These are phyloP conservation scores for Ammospiza nelsoni DNA, from an alignment of 2,113 vertebrate species.

Conservation along the genomic window DNA sequence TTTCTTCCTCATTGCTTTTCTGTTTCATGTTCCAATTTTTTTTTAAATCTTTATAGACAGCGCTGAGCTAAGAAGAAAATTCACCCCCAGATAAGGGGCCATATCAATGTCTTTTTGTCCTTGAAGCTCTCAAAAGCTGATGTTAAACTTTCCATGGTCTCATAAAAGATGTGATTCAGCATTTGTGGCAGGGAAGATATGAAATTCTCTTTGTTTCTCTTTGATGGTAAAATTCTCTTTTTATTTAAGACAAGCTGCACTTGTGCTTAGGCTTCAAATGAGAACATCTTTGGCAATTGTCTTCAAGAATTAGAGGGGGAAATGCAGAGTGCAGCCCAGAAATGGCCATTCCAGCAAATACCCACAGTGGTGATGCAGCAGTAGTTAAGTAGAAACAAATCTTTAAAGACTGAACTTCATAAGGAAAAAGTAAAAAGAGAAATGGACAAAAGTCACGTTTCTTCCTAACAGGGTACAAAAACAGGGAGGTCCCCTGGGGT, in stretches of 20 bases:
- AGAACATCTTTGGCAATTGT: not conserved
- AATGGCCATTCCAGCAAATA: not conserved
- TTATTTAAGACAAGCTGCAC: not conserved
- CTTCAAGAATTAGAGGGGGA: not conserved
- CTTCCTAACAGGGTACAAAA: not conserved
- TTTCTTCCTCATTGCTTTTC: conserved; percentile 14
- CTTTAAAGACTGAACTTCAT: not conserved
- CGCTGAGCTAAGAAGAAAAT: conserved; percentile 4
- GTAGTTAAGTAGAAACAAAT: not conserved
- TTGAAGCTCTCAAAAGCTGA: not conserved
- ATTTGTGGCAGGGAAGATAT: not conserved
- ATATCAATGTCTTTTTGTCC: conserved; percentile 29
- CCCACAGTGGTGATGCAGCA: not conserved
- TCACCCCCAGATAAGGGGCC: not conserved
- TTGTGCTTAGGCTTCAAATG: not conserved
- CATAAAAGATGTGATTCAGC: not conserved
- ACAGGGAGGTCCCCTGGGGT: not conserved
- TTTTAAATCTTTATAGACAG: not conserved
- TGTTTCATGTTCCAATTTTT: not conserved
- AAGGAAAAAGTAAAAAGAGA: not conserved
- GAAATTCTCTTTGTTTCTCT: conserved; percentile 48
- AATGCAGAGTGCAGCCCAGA: not conserved
- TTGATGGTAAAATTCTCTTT: conserved; percentile 36
- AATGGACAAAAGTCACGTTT: not conserved
- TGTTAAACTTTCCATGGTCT: not conserved